Evolutionary conservation across 2,113 vertebrate species (phyloP), one percentile per base, ranked within the genome.

Genomic region (Otocyon megalotis): DNA sequence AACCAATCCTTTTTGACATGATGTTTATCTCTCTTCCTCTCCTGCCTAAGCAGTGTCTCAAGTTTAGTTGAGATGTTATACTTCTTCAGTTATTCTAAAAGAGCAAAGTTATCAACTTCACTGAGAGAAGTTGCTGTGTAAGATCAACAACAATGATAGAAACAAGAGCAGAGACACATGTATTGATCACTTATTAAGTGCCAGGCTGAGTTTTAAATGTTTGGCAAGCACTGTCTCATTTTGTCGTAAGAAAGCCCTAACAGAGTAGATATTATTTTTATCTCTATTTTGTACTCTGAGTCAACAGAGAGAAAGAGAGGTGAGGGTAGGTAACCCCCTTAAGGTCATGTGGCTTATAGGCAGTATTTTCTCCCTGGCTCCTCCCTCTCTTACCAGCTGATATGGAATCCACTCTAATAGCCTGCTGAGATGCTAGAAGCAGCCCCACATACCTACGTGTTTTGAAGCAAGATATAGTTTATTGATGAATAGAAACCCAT

Each of bases 401-500:
- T 69, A 30, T 50, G 22, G 28, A 77, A 86, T 62, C 58, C 4
- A 56, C 5, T 53, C 2, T 43, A 62, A 62, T 8, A 93, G 2
- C 4, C 10, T 76, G 54, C 50, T 92, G 62, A 71, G n/a, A 69
- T 96, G 17, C 9, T 9, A 48, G 53, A 71, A 84, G 28, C 15
- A 90, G 14, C 24, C 30, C 14, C 65, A 13, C 0, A 0, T 90
- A 14, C 5, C 22, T 95, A 26, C 15, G 35, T 17, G 4, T 35
- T 79, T 91, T 85, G 60, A 90, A 95, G 35, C 13, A 79, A 96
- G 15, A 11, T 56, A 19, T 16, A 71, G 32, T 90, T 85, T 93
- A 82, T 24, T 95, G 60, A 88, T 91, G 88, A 93, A 72, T 71
- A 81, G 24, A 92, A 76, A 72, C 5, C 30, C 28, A 95, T 88